Evolutionary conservation across 2,797 vertebrate genomes (phyloP).

Genomic region (Malacoraja senta): DNA sequence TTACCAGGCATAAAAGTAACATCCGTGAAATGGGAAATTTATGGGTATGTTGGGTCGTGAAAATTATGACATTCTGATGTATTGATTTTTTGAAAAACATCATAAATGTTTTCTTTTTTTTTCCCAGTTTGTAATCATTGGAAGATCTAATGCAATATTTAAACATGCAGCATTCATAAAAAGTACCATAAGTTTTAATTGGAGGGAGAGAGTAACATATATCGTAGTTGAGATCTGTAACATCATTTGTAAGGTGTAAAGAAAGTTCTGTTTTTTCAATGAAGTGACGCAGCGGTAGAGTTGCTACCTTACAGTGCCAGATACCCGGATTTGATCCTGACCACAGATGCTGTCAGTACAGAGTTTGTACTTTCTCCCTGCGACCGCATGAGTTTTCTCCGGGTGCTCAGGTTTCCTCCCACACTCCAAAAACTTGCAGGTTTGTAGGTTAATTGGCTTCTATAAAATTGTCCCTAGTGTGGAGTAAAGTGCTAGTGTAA

Average conservation of each 20-base stretch:
- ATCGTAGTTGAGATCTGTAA: not conserved
- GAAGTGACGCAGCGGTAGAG: not conserved
- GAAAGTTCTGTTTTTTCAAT: not conserved
- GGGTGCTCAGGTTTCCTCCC: no score
- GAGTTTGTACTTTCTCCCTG: no score
- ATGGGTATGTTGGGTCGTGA: conserved; percentile 70
- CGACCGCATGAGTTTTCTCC: no score
- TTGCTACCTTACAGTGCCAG: no score
- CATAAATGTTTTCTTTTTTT: not conserved
- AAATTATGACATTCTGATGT: not conserved
- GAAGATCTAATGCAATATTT: not conserved
- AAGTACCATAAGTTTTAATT: not conserved
- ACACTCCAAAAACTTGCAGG: no score
- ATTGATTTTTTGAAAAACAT: not conserved
- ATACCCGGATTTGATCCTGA: no score
- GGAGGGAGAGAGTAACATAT: not conserved
- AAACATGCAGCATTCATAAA: not conserved
- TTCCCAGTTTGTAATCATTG: not conserved
- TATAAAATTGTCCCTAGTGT: no score
- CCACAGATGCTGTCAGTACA: no score
- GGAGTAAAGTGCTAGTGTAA: no score
- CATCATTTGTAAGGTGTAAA: not conserved
- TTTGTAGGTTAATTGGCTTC: no score
- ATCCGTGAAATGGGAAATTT: conserved; percentile 75
- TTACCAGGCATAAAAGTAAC: conserved; percentile 81